phyloP scores from a whole-genome alignment of 2,113 vertebrate species.

The Heterotilapia buettikoferi region DNA sequence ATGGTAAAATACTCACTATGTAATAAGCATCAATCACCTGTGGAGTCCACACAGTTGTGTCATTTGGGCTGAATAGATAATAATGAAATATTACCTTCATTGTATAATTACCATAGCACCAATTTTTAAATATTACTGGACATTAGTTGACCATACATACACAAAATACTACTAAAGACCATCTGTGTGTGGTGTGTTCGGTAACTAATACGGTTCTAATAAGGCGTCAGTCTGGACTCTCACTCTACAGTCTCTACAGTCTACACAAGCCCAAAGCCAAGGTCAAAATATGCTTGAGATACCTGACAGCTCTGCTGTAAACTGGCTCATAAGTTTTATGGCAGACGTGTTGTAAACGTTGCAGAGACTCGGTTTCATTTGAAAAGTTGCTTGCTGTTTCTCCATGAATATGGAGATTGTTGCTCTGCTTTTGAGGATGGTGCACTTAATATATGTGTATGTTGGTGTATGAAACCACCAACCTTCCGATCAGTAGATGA shows the following conservation, averaged over 20 bases:
- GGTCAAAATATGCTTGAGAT: background rate
- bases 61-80: background rate
- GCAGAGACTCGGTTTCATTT: background rate
- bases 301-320: background rate
- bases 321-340: background rate
- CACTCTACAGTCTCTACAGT: too few relatives aligned
- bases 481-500: accelerated
- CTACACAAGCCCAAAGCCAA: background rate
- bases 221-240: background rate
- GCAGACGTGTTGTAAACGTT: background rate
- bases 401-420: background rate
- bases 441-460: background rate
- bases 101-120: background rate
- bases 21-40: background rate
- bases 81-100: background rate
- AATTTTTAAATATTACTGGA: background rate
- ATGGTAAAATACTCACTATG: background rate
- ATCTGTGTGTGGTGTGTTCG: background rate
- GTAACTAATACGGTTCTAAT: background rate
- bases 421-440: background rate
- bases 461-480: background rate
- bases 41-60: background rate
- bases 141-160: background rate
- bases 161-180: background rate
- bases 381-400: background rate